These are phyloP conservation scores for Heptranchias perlo DNA, from an alignment of 2,113 vertebrate species.

Conservation along the genomic window DNA sequence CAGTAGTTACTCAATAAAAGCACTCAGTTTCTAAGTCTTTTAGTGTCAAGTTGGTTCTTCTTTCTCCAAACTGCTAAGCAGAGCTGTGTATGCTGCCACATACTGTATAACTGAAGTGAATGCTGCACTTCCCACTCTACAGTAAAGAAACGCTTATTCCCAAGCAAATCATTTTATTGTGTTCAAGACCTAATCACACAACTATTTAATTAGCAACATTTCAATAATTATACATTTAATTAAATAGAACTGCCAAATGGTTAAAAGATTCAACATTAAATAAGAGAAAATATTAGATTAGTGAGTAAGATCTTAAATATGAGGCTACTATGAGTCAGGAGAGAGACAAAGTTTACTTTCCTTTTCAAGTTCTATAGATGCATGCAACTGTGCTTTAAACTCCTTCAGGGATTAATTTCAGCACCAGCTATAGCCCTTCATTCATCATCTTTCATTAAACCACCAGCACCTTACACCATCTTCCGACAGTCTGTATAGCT, in stretches of 20 bases:
- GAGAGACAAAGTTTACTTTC: constrained; percentile 2
- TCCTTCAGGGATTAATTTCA: background rate
- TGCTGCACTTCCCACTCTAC: background rate
- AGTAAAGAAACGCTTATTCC: background rate
- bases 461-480: background rate
- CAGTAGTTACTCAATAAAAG: background rate
- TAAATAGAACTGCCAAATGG: background rate
- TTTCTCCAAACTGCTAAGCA: background rate
- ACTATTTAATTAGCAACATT: background rate
- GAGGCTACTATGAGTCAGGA: background rate
- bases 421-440: background rate
- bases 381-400: background rate
- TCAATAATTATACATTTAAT: constrained; percentile 15
- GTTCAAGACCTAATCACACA: background rate
- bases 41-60: background rate
- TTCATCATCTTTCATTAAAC: background rate
- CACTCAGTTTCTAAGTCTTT: background rate
- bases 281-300: background rate
- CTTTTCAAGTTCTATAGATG: background rate
- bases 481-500: background rate
- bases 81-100: background rate
- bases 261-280: constrained; percentile 17
- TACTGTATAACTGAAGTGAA: background rate
- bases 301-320: background rate
- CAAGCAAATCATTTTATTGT: constrained; percentile 25